Conservation (phyloP, 2,113 vertebrate genomes). For the Aptenodytes patagonicus region DNA sequence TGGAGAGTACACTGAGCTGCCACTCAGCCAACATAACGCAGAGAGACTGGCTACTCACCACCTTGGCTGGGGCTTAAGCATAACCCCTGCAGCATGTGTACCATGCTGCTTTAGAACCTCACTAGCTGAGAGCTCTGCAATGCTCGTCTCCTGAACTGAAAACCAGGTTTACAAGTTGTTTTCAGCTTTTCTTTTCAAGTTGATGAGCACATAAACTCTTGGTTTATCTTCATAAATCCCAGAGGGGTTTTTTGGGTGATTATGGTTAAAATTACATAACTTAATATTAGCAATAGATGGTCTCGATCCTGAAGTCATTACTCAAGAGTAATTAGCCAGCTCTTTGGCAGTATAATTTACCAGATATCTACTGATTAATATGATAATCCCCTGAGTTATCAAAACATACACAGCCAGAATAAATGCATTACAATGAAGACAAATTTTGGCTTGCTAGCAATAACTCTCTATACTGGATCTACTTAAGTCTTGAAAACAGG, state of each 20-base stretch:
- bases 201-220: not conserved
- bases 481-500: not conserved
- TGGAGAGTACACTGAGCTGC: not conserved
- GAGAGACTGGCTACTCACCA: not conserved
- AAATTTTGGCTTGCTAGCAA: not conserved
- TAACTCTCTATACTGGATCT: not conserved
- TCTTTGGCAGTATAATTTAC: not conserved
- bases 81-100: not conserved
- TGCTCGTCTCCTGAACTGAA: not conserved
- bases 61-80: not conserved
- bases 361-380: not conserved
- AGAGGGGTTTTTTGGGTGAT: not conserved
- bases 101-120: not conserved
- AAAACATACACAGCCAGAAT: not conserved
- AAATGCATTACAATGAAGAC: not conserved
- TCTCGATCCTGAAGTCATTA: not conserved
- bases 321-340: not conserved
- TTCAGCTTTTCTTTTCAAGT: too few species aligned
- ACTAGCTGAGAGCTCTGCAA: not conserved
- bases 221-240: not conserved
- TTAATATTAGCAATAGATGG: not conserved
- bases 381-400: not conserved
- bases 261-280: not conserved
- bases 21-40: not conserved
- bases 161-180: not conserved